Percentiles rank a stretch among this genome's conserved stretches.
Conservation (phyloP, 1,140 invertebrate species). For the Andricus grossulariae region DNA sequence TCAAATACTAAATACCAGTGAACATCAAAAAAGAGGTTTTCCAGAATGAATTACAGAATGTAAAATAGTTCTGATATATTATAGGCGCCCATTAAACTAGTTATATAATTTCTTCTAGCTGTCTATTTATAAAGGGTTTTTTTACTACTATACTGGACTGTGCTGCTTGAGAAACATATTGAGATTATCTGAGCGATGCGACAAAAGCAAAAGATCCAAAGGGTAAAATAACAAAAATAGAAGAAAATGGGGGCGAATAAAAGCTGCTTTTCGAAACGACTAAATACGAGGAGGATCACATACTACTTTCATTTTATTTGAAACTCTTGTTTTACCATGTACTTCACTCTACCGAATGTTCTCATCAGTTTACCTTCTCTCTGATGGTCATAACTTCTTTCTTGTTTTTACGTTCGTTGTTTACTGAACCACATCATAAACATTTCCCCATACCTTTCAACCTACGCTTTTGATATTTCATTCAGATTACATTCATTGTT, state of each 20-base stretch:
- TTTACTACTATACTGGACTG: too few species aligned
- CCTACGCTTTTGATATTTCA: not conserved
- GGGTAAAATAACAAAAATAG: slow-evolving; percentile 4
- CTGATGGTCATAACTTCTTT: not conserved
- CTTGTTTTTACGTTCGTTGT: not conserved
- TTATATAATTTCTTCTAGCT: too few species aligned
- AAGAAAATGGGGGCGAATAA: slow-evolving; percentile 9
- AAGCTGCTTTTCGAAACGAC: not conserved
- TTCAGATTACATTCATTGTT: not conserved
- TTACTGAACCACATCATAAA: not conserved
- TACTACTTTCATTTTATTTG: slow-evolving; percentile 18
- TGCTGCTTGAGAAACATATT: too few species aligned
- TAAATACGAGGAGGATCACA: not conserved
- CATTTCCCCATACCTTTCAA: not conserved
- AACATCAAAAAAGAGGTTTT: too few species aligned
- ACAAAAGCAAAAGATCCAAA: too few species aligned
- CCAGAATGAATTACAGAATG: too few species aligned
- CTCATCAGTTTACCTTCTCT: not conserved
- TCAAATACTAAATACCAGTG: too few species aligned
- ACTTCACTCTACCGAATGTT: not conserved
- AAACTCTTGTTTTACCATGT: not conserved
- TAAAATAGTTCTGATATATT: too few species aligned
- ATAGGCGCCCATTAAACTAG: too few species aligned
- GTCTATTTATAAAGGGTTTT: too few species aligned
- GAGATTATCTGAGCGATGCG: not conserved